Conservation (phyloP, 2,888 invertebrate species). For the Gandaritis pyraliata region DNA sequence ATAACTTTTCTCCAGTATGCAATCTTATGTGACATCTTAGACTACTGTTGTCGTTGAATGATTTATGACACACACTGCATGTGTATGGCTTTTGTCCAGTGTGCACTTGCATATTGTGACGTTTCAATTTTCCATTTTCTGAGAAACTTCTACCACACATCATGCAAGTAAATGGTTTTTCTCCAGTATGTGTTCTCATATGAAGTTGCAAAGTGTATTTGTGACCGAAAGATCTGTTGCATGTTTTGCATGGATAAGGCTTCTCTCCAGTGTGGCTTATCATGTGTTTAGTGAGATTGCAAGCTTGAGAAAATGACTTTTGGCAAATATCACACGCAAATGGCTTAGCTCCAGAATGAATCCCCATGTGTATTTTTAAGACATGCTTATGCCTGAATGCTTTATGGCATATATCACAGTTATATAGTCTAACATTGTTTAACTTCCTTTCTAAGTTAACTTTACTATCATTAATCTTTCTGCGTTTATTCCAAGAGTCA, state of each 20-base stretch:
- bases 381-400: conserved; percentile 12
- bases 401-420: conserved; percentile 18
- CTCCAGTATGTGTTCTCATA: conserved; percentile 19
- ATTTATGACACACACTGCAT: conserved; percentile 19
- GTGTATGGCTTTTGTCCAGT: conserved; percentile 19
- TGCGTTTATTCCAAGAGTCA: conserved; percentile 1
- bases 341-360: conserved; percentile 25
- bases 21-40: conserved; percentile 24
- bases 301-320: conserved; percentile 13
- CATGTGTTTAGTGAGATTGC: conserved; percentile 17
- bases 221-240: conserved; percentile 17
- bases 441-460: not conserved
- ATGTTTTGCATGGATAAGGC: conserved; percentile 20
- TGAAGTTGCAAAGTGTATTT: conserved; percentile 13
- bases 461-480: too few relatives aligned
- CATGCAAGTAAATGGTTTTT: conserved; percentile 16
- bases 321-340: conserved; percentile 20
- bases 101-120: conserved; percentile 23
- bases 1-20: conserved; percentile 24
- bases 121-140: conserved; percentile 20
- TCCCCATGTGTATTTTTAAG: conserved; percentile 20
- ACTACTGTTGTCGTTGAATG: conserved; percentile 18
- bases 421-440: not conserved
- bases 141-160: conserved; percentile 19
- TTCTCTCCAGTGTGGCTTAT: conserved; percentile 22